Base-by-base conservation (phyloP, 2,113 vertebrate genomes). In the Halichoerus grypus region DNA sequence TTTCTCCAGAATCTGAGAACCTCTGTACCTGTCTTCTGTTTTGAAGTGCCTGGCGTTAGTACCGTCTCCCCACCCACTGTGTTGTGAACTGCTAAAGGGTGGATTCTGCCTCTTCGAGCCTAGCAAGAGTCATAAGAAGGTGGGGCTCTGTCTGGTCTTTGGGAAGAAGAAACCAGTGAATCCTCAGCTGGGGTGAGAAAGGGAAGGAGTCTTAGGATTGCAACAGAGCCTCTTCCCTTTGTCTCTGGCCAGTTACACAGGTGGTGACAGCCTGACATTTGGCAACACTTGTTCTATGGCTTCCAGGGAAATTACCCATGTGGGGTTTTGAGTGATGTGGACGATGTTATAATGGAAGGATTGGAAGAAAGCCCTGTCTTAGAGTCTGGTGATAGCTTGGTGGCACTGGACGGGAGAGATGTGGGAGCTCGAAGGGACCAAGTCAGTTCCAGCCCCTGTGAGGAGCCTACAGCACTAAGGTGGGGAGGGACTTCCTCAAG, bases 281-380 rank as follows among this genome's bases (percentile, higher is more conserved):
- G 76, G 77, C n/a, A 86, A 94, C 67, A 94, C 88, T 90, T 86
- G 84, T 11, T 88, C 65, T 72, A 51, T 89, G 89, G 72, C 95
- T 88, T 93, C 65, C 42, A 67, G n/a, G 71, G 28, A 77, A 79
- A 67, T 59, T 59, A 59, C 84, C 85, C 88, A 28, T 36, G 31
- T 55, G 84, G 69, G 31, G 24, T 77, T 94, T 94, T 88, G 82
- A 93, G 63, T 91, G 85, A 95, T 67, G 76, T 10, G 65, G 71
- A 96, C 18, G 69, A 46, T 57, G 82, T 91, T 63, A 26, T 11
- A 51, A 6, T 1, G 6, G 81, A 28, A 51, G 46, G 5, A 12
- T 13, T 42, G 51, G 71, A 88, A 63, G 46, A 90, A 72, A 88
- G 28, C 80, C 14, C 46, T 42, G 24, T 84, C 61, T 42, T 46